phyloP scores from a whole-genome alignment of 2,113 vertebrate species.

The Salvelinus alpinus region DNA sequence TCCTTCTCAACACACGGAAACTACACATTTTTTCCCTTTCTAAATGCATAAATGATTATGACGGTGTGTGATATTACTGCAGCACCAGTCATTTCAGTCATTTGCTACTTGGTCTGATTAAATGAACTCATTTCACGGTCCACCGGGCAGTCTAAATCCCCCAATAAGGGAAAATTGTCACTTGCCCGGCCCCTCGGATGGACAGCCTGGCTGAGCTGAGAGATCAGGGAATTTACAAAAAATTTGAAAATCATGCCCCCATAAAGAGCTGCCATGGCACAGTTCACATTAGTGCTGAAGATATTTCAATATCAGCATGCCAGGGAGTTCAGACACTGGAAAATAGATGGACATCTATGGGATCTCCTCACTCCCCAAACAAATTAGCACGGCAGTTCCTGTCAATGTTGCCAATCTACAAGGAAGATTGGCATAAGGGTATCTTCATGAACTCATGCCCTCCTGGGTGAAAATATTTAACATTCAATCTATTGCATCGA shows the following conservation, averaged over 20 bases:
- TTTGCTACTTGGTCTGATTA: slow-evolving; percentile 60
- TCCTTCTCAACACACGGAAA: background rate
- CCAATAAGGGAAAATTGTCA: slow-evolving; percentile 66
- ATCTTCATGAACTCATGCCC: background rate
- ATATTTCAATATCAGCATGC: slow-evolving; percentile 37
- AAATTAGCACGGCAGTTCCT: background rate
- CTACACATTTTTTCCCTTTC: slow-evolving; percentile 33
- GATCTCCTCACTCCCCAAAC: background rate
- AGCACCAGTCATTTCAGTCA: slow-evolving; percentile 63
- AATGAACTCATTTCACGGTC: slow-evolving; percentile 77
- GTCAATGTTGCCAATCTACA: background rate
- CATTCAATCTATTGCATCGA: background rate
- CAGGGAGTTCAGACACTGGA: slow-evolving; percentile 14
- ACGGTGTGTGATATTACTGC: slow-evolving; percentile 59
- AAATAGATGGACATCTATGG: slow-evolving; percentile 7
- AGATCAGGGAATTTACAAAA: slow-evolving; percentile 41
- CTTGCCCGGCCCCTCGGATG: slow-evolving; percentile 50
- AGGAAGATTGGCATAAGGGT: background rate
- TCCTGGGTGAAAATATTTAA: background rate
- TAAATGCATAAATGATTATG: slow-evolving; percentile 60
- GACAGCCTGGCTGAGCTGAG: slow-evolving; percentile 17
- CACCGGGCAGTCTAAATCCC: slow-evolving; percentile 43
- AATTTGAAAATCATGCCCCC: slow-evolving; percentile 45
- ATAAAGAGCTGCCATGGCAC: slow-evolving; percentile 36
- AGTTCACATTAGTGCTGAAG: slow-evolving; percentile 31